Evolutionary conservation across 2,113 vertebrate species (phyloP), one percentile per base, ranked within the genome.

Genomic region (Lontra canadensis): DNA sequence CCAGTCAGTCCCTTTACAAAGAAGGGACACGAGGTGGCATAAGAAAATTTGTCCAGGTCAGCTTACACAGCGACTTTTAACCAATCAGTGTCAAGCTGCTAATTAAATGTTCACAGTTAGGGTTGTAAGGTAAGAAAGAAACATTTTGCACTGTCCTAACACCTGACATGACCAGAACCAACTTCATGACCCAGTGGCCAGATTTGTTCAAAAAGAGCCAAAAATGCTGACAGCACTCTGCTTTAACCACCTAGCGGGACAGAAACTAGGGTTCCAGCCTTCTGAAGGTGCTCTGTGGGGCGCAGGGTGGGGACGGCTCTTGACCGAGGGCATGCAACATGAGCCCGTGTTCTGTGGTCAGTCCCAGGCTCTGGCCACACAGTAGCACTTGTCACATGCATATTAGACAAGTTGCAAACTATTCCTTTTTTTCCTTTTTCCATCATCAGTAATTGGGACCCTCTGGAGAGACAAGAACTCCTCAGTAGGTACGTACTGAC

Each of bases 51-150:
- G 52, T 25, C 52, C 52, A 79, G n/a, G 29, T 14, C 36, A 44
- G 59, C 80, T 92, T 63, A 67, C 36, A 31, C 31, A 95, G 79
- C 12, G 61, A 61, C 95, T 94, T 97, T 88, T 29, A 95, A 83
- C 11, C 49, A 85, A 34, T 71, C 57, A 7, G 82, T 23, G 91
- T 25, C 67, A 49, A 73, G 26, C 47, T 86, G 82, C 76, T 67
- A 84, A 86, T 94, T 52, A 90, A 49, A 86, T 1, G 5, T 17
- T 3, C 81, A 23, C 26, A 82, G 65, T 79, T 82, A 65, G 95
- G 97, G 55, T 57, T 92, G 78, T 74, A 85, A 85, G 21, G 34
- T 34, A 74, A 73, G 52, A 36, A 93, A 81, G 74, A 63, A 93
- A 61, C 3, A 17, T 44, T 84, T 63, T 90, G 57, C 91, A 63